Base-by-base conservation (phyloP, 1,140 invertebrate species). In the Leucophenga varia region DNA sequence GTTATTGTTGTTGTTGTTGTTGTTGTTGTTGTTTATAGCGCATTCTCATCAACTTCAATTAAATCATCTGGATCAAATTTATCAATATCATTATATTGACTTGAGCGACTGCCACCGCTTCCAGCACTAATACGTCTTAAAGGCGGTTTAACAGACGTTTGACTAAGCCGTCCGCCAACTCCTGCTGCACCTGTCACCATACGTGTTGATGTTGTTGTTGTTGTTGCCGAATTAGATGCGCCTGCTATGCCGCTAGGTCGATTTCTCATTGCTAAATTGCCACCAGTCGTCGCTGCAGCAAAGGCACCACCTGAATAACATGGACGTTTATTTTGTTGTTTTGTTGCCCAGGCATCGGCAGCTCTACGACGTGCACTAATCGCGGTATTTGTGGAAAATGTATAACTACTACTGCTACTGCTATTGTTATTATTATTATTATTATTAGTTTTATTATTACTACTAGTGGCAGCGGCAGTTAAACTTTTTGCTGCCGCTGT, bases 281-380 rank as follows among this genome's bases (percentile, higher is more conserved):
- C 12, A 10, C 30, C 7, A 13, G 47, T 28, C 28, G 22, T 36
- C 2, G 16, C 1, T 6, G 40, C 42, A 18, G 37, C 22, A 20
- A 47, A 25, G 2, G 47, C 13, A 10, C 34, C 31, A n/a, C 61
- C 64, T 25, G 68, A 68, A 47, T 67, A 67, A 37, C 63, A 64
- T 25, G 63, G 54, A 2, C 63, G 59, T 46, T 67, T 67, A 12
- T 67, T 59, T 17, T 68, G 64, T 32, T 68, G 47, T 25, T 67
- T 67, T 18, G 42, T 57, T n/a, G 63, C 63, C 63, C 63, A 67
- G 30, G 64, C 59, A 38, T 67, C 63, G 5, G 63, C 68, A 36
- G 63, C 63, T 10, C 64, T 54, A n/a, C 63, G 63, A 30, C 63
- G 63, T 7, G 63, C 63, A 49, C 59, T 67, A 44, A 64, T 64